These are phyloP conservation scores for Mesochorus sp. DNA, from an alignment of 2,888 invertebrate genomes.

Conservation along the genomic window DNA sequence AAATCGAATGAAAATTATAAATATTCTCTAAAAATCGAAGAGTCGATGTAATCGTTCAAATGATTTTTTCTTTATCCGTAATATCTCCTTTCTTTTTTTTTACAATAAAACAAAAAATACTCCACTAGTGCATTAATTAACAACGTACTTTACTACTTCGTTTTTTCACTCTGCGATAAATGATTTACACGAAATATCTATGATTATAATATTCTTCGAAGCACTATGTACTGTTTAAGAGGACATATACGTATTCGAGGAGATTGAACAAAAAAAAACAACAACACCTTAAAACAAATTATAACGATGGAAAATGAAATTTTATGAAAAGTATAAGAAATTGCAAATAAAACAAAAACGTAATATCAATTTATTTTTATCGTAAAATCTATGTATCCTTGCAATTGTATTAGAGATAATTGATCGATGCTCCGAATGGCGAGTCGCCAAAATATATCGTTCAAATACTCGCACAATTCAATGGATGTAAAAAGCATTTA, in stretches of 20 bases:
- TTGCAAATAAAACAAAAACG: conserved; percentile 21
- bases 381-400: conserved; percentile 17
- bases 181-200: conserved; percentile 43
- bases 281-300: too few relatives aligned
- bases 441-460: conserved; percentile 14
- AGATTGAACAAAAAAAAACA: conserved; percentile 18
- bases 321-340: conserved; percentile 16
- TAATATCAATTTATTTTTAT: conserved; percentile 24
- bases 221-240: conserved; percentile 64
- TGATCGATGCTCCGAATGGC: conserved; percentile 6
- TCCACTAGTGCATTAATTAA: not conserved
- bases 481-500: conserved; percentile 11
- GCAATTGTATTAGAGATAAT: not conserved
- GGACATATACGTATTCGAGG: conserved; percentile 60
- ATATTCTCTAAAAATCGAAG: not conserved
- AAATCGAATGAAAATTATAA: not conserved
- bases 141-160: conserved; percentile 9
- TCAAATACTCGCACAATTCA: conserved; percentile 48
- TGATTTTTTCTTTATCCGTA: not conserved
- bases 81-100: conserved; percentile 4
- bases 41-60: not conserved
- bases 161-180: conserved; percentile 15
- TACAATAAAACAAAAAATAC: conserved; percentile 10
- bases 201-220: conserved; percentile 50
- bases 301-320: conserved; percentile 8